Evolutionary conservation across 2,113 vertebrate genomes (phyloP).

Genomic region (Menura novaehollandiae): DNA sequence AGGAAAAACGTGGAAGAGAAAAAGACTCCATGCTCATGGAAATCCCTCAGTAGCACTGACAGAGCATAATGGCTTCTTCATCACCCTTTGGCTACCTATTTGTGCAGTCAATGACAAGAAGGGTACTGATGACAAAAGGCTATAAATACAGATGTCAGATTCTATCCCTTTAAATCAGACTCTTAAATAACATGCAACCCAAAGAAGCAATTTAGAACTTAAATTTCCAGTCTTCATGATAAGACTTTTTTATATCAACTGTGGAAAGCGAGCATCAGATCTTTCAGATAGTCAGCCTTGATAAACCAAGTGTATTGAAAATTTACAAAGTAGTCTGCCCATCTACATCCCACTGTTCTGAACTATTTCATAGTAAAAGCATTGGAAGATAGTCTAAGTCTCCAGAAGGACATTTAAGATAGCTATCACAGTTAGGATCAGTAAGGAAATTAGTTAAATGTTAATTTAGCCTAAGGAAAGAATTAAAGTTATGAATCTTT

Average conservation of each 20-base stretch:
- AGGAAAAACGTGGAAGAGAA: background rate
- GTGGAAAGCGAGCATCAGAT: background rate
- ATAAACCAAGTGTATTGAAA: background rate
- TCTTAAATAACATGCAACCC: background rate
- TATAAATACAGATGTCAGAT: background rate
- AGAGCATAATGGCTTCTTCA: background rate
- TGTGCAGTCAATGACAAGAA: background rate
- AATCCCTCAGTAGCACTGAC: background rate
- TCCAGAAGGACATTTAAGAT: background rate
- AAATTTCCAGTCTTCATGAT: background rate
- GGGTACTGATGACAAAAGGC: background rate
- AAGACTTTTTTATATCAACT: background rate
- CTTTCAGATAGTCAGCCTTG: background rate
- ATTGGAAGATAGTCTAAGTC: background rate
- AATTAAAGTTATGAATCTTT: background rate
- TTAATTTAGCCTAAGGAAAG: background rate
- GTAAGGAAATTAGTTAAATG: background rate
- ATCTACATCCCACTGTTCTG: background rate
- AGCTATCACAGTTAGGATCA: background rate
- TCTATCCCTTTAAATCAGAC: background rate
- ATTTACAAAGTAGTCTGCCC: background rate
- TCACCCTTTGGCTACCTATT: background rate
- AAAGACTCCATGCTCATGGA: background rate
- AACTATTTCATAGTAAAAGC: background rate
- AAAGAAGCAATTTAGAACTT: background rate